Conservation (phyloP, 2,888 invertebrate species). For the Drosophila macrospina region DNA sequence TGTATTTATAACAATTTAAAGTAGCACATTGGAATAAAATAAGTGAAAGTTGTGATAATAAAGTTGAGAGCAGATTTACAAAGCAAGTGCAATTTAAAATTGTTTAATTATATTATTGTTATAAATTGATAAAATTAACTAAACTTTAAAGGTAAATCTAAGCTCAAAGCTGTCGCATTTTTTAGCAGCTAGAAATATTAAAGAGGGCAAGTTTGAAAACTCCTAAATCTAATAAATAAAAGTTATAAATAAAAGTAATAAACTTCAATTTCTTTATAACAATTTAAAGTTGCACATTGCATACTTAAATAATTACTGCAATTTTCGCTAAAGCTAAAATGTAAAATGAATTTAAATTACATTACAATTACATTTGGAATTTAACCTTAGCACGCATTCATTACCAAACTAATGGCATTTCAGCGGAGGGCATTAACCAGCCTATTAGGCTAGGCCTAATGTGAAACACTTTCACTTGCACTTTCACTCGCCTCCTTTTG, state of each 20-base stretch:
- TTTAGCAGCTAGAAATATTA: too few species aligned
- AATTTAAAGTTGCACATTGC: not conserved
- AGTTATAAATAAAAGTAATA: not conserved
- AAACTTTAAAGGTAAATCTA: too few species aligned
- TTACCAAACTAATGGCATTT: slow-evolving; percentile 9
- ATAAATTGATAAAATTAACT: too few species aligned
- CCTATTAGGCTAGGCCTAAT: slow-evolving; percentile 44
- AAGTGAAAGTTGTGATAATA: too few species aligned
- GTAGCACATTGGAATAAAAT: too few species aligned
- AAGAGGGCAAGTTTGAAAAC: too few species aligned
- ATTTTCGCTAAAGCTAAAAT: slow-evolving; percentile 22
- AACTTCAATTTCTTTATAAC: not conserved
- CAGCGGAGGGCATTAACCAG: slow-evolving; percentile 40
- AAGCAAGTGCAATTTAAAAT: too few species aligned
- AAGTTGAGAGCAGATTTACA: too few species aligned
- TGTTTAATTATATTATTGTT: too few species aligned
- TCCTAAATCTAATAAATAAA: not conserved
- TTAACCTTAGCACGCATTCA: slow-evolving; percentile 38
- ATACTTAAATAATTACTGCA: slow-evolving; percentile 7
- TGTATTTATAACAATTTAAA: too few species aligned
- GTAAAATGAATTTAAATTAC: slow-evolving; percentile 25
- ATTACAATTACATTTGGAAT: slow-evolving; percentile 7
- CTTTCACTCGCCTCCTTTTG: not conserved
- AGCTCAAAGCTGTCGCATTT: too few species aligned
- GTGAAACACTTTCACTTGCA: slow-evolving; percentile 62